These are phyloP conservation scores for Melanotus villosus DNA, from an alignment of 2,888 invertebrate species.

Conservation along the genomic window DNA sequence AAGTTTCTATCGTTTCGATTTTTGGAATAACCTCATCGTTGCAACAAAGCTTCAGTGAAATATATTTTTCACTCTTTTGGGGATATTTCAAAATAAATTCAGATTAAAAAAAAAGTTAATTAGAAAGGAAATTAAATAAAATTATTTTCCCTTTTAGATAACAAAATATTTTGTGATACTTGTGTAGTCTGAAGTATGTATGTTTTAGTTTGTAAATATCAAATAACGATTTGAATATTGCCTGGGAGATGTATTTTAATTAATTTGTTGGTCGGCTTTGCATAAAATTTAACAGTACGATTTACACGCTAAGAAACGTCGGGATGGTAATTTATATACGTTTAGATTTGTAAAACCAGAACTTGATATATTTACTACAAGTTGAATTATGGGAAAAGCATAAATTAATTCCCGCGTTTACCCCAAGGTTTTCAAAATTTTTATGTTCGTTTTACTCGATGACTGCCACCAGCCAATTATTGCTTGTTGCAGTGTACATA, in stretches of 20 bases:
- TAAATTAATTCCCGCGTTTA: slow-evolving; percentile 8
- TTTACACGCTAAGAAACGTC: slow-evolving; percentile 21
- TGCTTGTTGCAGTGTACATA: slow-evolving; percentile 6
- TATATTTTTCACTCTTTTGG: no score
- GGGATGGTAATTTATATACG: slow-evolving; percentile 11
- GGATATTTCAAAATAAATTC: no score
- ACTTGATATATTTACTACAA: slow-evolving; percentile 14
- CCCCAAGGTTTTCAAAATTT: not conserved
- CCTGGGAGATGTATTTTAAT: slow-evolving; percentile 17
- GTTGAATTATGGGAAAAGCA: slow-evolving; percentile 22
- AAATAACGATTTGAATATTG: not conserved
- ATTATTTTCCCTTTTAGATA: no score
- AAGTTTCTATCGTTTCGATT: no score
- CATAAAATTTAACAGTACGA: slow-evolving; percentile 14
- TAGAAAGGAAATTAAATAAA: no score
- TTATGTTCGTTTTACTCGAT: not conserved
- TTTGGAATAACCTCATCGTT: no score
- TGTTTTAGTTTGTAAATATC: not conserved
- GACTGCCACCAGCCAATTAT: slow-evolving; percentile 18
- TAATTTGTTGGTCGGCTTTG: slow-evolving; percentile 8
- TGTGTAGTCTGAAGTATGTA: not conserved
- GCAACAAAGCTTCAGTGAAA: no score
- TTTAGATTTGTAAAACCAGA: not conserved
- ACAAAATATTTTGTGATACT: no score
- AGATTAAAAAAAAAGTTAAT: no score